phyloP scores from a whole-genome alignment of 2,113 vertebrate species.

The Hystrix cristata region DNA sequence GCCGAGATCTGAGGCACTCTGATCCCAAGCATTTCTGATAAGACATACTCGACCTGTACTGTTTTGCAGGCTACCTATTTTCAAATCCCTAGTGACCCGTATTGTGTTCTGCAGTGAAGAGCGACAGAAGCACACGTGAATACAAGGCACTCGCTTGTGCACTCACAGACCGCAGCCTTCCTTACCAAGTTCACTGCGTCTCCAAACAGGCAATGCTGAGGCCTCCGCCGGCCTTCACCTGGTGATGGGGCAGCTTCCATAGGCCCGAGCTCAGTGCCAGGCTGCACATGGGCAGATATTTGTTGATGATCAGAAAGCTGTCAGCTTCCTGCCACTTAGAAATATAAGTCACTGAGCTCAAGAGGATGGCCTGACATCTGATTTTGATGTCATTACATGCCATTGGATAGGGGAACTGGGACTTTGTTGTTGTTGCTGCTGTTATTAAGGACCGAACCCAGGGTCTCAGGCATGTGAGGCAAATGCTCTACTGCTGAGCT shows the following conservation, averaged over 20 bases:
- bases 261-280: background rate
- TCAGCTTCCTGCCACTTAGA: background rate
- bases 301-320: background rate
- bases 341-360: background rate
- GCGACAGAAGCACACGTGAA: background rate
- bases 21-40: background rate
- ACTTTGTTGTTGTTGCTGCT: background rate
- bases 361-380: background rate
- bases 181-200: fast-evolving
- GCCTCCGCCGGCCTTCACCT: background rate
- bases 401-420: background rate
- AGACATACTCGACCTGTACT: background rate
- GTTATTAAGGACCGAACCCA: background rate
- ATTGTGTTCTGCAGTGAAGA: background rate
- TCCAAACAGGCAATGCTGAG: background rate
- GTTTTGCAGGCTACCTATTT: background rate
- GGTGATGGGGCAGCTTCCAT: background rate
- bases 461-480: background rate
- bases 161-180: background rate
- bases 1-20: background rate
- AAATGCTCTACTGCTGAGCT: background rate
- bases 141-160: fast-evolving
- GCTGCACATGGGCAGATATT: background rate
- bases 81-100: background rate
- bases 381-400: background rate